Conservation (phyloP, 2,797 vertebrate genomes). For the Onychomys leucogaster region DNA sequence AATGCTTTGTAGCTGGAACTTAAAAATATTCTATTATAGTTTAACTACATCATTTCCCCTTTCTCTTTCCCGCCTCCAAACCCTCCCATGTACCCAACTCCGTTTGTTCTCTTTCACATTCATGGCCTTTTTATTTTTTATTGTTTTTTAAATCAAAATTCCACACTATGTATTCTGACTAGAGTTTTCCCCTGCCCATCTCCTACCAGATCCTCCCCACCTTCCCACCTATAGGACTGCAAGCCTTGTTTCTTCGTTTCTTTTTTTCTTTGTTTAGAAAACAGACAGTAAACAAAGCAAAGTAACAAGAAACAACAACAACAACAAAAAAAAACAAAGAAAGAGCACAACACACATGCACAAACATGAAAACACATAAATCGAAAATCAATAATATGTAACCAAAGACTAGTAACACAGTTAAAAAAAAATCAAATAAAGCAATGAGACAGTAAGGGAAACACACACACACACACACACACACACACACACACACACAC, state of each 20-base stretch:
- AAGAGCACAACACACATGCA: background rate
- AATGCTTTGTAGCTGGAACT: background rate
- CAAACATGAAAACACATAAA: background rate
- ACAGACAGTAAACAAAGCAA: background rate
- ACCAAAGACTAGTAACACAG: background rate
- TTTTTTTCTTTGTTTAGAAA: background rate
- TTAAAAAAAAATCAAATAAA: background rate
- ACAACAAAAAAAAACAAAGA: background rate
- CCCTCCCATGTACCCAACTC: background rate
- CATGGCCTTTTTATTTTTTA: background rate
- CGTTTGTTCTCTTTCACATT: background rate
- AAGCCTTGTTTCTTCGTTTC: background rate
- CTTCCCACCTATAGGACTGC: background rate
- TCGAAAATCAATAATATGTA: background rate
- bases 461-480: background rate
- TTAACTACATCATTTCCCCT: background rate
- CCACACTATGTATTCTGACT: background rate
- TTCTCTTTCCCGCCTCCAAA: background rate
- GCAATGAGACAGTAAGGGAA: background rate
- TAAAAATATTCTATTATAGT: background rate
- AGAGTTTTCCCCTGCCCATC: background rate
- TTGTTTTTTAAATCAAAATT: background rate
- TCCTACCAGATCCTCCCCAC: background rate
- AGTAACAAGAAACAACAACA: background rate
- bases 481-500: background rate